Evolutionary conservation across 2,888 invertebrate genomes (phyloP).

Genomic region (Tachina lurida): DNA sequence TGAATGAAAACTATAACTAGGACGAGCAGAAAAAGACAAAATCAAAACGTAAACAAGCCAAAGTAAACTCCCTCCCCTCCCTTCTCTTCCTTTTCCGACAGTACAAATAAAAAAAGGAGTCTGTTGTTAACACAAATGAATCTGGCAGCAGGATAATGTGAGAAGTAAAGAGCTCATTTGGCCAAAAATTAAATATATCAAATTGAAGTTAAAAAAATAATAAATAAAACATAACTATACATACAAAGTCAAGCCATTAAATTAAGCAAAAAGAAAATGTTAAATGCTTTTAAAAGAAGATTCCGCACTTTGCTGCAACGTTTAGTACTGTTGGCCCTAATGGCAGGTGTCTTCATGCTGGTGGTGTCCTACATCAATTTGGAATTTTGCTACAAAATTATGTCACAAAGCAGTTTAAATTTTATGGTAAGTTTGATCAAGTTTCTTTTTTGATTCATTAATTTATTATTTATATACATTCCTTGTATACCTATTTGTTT

Average conservation of each 20-base stretch:
- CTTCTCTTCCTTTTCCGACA: not conserved
- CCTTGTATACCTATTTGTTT: not conserved
- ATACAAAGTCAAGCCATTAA: slow-evolving; percentile 6
- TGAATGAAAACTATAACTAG: not conserved
- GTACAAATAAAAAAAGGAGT: slow-evolving; percentile 10
- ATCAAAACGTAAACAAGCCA: slow-evolving; percentile 59
- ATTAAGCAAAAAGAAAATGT: slow-evolving; percentile 74
- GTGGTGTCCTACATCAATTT: slow-evolving; percentile 80
- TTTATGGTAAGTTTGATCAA: slow-evolving; percentile 77
- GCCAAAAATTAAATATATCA: not conserved
- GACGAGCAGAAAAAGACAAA: slow-evolving; percentile 44
- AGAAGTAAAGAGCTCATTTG: slow-evolving; percentile 24
- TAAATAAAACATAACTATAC: slow-evolving; percentile 8
- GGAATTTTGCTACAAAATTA: slow-evolving; percentile 80
- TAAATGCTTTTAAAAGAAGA: slow-evolving; percentile 79
- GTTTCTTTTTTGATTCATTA: not conserved
- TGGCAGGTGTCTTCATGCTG: slow-evolving; percentile 78
- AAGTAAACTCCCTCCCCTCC: not conserved
- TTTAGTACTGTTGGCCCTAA: slow-evolving; percentile 77
- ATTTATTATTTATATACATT: not conserved
- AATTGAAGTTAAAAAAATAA: not conserved
- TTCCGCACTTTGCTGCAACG: slow-evolving; percentile 80
- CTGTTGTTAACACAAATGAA: slow-evolving; percentile 11
- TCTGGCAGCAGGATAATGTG: slow-evolving; percentile 42
- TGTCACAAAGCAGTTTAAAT: slow-evolving; percentile 80